Evolutionary conservation across 2,888 invertebrate species (phyloP).

Genomic region (Dynastes maya): DNA sequence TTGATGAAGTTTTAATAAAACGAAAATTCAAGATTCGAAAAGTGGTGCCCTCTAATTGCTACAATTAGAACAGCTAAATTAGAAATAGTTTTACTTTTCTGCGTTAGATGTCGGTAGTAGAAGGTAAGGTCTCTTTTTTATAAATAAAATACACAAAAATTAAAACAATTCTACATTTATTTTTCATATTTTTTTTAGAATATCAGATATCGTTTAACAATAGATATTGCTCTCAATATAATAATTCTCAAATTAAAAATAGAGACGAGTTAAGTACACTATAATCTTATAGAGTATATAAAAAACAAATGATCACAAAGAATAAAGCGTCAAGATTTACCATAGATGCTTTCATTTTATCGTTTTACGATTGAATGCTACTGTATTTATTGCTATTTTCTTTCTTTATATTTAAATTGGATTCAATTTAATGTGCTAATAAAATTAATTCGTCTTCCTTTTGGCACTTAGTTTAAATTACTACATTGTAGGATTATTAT

Average conservation of each 20-base stretch:
- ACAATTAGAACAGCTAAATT: no score
- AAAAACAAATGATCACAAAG: constrained; percentile 19
- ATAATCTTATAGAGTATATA: background rate
- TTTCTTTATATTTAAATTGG: background rate
- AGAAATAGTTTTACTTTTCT: no score
- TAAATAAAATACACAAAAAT: constrained; percentile 23
- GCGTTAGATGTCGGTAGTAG: background rate
- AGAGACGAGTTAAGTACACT: background rate
- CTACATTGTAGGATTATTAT: background rate
- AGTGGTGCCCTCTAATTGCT: no score
- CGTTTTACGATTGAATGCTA: background rate
- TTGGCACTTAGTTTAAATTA: constrained; percentile 23
- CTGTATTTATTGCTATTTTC: constrained; percentile 10
- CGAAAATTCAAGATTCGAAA: no score
- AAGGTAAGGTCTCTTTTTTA: background rate
- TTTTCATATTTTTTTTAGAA: constrained; percentile 36
- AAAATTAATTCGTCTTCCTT: constrained; percentile 3
- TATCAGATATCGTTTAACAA: constrained; percentile 40
- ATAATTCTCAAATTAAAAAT: constrained; percentile 2
- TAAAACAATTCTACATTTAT: constrained; percentile 43
- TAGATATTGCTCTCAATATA: constrained; percentile 44
- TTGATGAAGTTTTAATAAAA: no score
- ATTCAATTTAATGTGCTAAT: background rate
- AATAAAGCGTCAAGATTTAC: constrained; percentile 3
- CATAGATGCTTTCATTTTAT: background rate